Percentiles rank a stretch among this genome's conserved stretches.
Conservation (phyloP, 92 coral and sea anemone genomes). For the Porites cylindrica region DNA sequence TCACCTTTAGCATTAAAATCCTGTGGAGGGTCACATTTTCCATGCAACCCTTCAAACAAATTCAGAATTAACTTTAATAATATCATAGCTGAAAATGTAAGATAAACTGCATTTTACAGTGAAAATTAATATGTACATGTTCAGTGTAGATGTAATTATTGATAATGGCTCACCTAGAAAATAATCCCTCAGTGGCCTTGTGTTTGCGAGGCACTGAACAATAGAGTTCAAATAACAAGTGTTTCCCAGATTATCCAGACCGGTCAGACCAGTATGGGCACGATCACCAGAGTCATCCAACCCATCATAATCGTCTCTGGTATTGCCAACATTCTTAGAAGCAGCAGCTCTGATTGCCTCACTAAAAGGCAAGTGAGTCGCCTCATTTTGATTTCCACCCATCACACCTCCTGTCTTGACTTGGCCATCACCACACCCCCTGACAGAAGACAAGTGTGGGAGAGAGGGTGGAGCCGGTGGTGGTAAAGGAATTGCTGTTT, state of each 20-base stretch:
- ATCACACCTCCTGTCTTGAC: slow-evolving; percentile 79
- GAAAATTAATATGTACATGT: no score
- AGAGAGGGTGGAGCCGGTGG: slow-evolving; percentile 65
- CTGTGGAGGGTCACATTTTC: no score
- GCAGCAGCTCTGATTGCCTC: slow-evolving; percentile 71
- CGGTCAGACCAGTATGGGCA: slow-evolving; percentile 74
- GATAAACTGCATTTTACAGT: no score
- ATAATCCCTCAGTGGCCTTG: slow-evolving; percentile 82
- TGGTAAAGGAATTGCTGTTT: slow-evolving; percentile 26
- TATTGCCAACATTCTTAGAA: neutral
- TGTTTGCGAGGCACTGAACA: slow-evolving; percentile 95
- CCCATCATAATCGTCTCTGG: neutral
- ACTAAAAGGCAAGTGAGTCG: slow-evolving; percentile 45
- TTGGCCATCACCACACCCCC: slow-evolving; percentile 31
- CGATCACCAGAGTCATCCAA: slow-evolving; percentile 2
- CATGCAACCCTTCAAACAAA: no score
- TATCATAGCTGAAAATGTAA: no score
- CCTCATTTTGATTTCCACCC: slow-evolving; percentile 68
- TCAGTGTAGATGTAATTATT: no score
- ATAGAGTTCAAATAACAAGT: slow-evolving; percentile 95
- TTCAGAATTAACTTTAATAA: no score
- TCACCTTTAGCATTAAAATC: no score
- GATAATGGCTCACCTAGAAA: slow-evolving; percentile 74
- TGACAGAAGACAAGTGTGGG: slow-evolving; percentile 44
- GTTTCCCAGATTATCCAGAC: slow-evolving; percentile 87